Conservation (phyloP, 2,113 vertebrate species). For the Leiothrix lutea region DNA sequence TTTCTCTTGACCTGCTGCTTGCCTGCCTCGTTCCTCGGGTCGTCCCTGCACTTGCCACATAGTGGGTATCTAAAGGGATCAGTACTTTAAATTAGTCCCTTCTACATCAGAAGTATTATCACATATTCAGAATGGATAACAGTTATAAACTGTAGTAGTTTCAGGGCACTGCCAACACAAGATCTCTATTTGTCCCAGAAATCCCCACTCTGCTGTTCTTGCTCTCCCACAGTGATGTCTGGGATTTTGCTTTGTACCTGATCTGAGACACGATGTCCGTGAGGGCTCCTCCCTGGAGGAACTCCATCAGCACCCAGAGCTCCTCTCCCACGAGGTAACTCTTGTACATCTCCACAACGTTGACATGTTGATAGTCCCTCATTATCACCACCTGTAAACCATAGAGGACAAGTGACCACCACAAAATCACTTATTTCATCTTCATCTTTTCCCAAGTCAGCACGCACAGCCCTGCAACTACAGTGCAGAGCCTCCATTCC, state of each 20-base stretch:
- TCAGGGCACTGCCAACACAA: background rate
- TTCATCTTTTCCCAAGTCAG: background rate
- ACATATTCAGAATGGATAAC: background rate
- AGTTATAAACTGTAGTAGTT: background rate
- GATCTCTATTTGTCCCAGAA: background rate
- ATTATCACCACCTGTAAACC: constrained; percentile 94
- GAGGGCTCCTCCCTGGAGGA: constrained; percentile 95
- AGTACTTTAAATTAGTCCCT: background rate
- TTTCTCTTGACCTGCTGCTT: too few relatives aligned
- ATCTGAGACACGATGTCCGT: constrained; percentile 98
- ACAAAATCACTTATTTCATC: background rate
- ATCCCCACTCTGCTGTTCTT: background rate
- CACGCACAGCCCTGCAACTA: rapidly evolving
- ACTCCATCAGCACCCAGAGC: constrained; percentile 99
- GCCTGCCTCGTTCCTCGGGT: too few relatives aligned
- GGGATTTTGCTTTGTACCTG: constrained; percentile 75
- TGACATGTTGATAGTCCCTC: constrained; percentile 96
- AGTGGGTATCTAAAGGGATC: background rate
- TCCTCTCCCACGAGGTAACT: constrained; percentile 97
- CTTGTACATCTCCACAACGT: constrained; percentile 98
- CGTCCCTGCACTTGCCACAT: too few relatives aligned
- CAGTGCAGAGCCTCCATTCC: rapidly evolving
- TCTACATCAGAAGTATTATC: background rate
- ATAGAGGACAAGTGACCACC: background rate
- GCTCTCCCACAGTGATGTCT: background rate